Evolutionary conservation across 2,888 invertebrate genomes (phyloP), one percentile per base, ranked within the genome.

Genomic region (Sinhomidia bicolor): DNA sequence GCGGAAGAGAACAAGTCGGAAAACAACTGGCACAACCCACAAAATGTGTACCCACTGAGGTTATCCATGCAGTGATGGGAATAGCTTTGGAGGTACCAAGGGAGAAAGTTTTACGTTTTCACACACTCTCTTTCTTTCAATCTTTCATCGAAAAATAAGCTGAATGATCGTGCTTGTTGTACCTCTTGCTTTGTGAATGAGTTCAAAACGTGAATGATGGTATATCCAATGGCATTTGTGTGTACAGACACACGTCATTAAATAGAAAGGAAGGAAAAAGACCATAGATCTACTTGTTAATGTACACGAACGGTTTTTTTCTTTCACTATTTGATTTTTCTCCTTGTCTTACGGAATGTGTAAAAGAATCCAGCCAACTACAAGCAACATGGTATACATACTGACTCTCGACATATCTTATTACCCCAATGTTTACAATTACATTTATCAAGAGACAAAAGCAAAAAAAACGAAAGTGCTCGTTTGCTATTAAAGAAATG

Each of bases 41-140:
- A 85, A 29, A 85, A 85, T n/a, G 76, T 76, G 76, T 74, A 62
- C 84, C 84, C 84, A 32, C 84, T 76, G 84, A 85, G 84, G 84
- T 85, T 85, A 60, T 62, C 76, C 84, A 47, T 47, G 47, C 17
- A 17, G 20, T 36, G 60, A 60, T 41, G 76, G 20, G 29, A 20
- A 36, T 14, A 60, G 36, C 68, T n/a, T n/a, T n/a, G n/a, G 10
- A n/a, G 17, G 29, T 65, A 17, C 17, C 44, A 29, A 65, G 80
- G 60, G 60, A 29, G 26, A 81, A 80, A 65, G 10, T 41, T 81
- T 44, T 23, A 1, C 36, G 68, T n/a, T 41, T 36, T 41, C 71
- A 10, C 29, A 1, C 29, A 20, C 12, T 62, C 65, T 20, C 41
- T 1, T 14, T 71, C 23, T 1, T 14, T 74, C 74, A n/a, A 17